Conservation (phyloP, 2,888 invertebrate species). For the Eristalis intricaria region DNA sequence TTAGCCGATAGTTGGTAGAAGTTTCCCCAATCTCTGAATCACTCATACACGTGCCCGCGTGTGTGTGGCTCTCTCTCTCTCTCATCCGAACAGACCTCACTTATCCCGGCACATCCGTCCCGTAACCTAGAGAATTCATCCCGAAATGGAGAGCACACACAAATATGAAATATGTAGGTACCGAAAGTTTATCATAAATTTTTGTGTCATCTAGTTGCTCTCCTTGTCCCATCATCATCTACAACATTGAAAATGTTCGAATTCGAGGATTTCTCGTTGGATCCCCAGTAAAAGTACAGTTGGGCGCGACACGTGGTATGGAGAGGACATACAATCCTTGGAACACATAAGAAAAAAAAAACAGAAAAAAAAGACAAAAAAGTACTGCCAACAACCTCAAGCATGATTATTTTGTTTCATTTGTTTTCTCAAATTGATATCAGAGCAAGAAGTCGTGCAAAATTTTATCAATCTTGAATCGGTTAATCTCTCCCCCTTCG, state of each 20-base stretch:
- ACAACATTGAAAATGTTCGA: slow-evolving; percentile 68
- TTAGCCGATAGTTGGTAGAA: slow-evolving; percentile 20
- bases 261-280: slow-evolving; percentile 71
- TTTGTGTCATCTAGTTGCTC: slow-evolving; percentile 63
- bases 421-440: slow-evolving; percentile 8
- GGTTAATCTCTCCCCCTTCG: slow-evolving; percentile 18
- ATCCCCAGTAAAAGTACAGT: slow-evolving; percentile 74
- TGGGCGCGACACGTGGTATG: slow-evolving; percentile 75
- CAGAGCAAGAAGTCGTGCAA: slow-evolving; percentile 7
- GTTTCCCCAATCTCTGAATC: slow-evolving; percentile 9
- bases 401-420: slow-evolving; percentile 18
- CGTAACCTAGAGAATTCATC: slow-evolving; percentile 71
- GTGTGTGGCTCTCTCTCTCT: too few relatives aligned
- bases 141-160: slow-evolving; percentile 55
- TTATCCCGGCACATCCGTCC: slow-evolving; percentile 57
- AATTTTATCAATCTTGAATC: slow-evolving; percentile 14
- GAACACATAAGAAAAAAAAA: slow-evolving; percentile 10
- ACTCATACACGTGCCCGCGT: slow-evolving; percentile 50
- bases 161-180: slow-evolving; percentile 68
- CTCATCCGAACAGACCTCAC: slow-evolving; percentile 48
- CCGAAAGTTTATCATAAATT: slow-evolving; percentile 70
- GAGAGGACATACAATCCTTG: slow-evolving; percentile 73
- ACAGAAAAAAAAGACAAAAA: not conserved
- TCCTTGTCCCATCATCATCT: slow-evolving; percentile 57
- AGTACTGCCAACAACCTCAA: not conserved